Evolutionary conservation across 2,888 invertebrate genomes (phyloP).

Genomic region (Ethmia dodecea): DNA sequence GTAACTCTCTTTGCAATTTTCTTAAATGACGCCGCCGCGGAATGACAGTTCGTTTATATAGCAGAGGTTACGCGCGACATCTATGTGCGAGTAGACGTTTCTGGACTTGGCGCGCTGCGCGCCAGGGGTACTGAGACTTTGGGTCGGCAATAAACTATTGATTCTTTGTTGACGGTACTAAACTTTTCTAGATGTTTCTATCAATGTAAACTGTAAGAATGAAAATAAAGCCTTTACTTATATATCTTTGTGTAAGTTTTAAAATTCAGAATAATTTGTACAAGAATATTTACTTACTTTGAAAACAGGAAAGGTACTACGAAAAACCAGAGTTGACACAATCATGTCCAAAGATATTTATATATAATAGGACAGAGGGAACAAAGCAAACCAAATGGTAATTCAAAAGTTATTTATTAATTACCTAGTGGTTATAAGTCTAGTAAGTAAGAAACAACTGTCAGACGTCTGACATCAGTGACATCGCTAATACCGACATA

Average conservation of each 20-base stretch:
- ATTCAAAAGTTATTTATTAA: no score
- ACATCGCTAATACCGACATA: no score
- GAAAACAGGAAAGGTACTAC: not conserved
- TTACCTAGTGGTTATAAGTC: no score
- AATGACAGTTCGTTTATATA: constrained; percentile 52
- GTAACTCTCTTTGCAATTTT: constrained; percentile 33
- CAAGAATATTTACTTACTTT: not conserved
- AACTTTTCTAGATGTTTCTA: not conserved
- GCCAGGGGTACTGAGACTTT: constrained; percentile 34
- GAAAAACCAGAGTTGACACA: not conserved
- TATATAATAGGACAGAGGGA: not conserved
- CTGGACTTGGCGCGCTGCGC: constrained; percentile 41
- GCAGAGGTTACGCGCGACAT: constrained; percentile 41
- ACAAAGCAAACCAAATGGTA: no score
- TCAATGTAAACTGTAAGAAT: not conserved
- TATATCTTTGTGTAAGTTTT: not conserved
- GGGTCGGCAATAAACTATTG: not conserved
- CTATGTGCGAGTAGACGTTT: constrained; percentile 60
- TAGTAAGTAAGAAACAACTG: no score
- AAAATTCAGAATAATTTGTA: not conserved
- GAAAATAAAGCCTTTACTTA: not conserved
- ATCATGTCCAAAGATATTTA: not conserved
- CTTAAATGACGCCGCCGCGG: constrained; percentile 47
- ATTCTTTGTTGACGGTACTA: no score
- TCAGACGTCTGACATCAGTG: no score